Base-by-base conservation (phyloP, 2,797 vertebrate genomes). In the Epinephelus awoara region DNA sequence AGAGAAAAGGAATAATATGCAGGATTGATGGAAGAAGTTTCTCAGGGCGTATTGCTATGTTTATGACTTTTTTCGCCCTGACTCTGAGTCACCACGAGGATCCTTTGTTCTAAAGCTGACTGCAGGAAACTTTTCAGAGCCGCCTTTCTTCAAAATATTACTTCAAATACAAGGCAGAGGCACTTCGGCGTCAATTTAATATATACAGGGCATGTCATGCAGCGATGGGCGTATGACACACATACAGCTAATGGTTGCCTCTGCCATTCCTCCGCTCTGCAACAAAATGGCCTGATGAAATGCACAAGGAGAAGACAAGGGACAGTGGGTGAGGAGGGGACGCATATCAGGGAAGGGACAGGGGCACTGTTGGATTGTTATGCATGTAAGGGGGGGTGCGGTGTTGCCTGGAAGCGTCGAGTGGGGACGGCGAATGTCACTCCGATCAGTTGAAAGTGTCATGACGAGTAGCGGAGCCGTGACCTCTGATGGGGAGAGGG, bases 401-500 rank as follows among this genome's bases (percentile, higher is more conserved):
- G 51, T 65, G 61, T 68, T 68, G 85, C 77, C 84, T 51, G 70
- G 68, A 72, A 69, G 75, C 71, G 10, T 21, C 25, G 27, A 66
- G 67, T 2, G 59, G 74, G 77, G 82, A 86, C 18, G 52, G 83
- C 77, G 46, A 75, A 56, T 71, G 89, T 92, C 88, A 90, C 73
- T 91, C 71, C 47, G 56, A 81, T 90, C 84, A 79, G 82, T 79
- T 56, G 50, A 68, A 85, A 84, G 89, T 90, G 88, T 83, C 82
- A 67, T 54, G 89, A 83, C 8, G 75, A 73, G 80, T 8, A 71
- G 77, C 70, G 11, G 71, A 89, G 88, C 76, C 47, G 19, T 75
- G 88, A 92, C 89, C 91, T 90, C 81, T 44, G 75, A 83, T 40
- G 70, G 67, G 76, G 62, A 58, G 58, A 65, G 46, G 25, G 40